Evolutionary conservation across 1,140 invertebrate species (phyloP).

Genomic region (Adelges cooleyi): DNA sequence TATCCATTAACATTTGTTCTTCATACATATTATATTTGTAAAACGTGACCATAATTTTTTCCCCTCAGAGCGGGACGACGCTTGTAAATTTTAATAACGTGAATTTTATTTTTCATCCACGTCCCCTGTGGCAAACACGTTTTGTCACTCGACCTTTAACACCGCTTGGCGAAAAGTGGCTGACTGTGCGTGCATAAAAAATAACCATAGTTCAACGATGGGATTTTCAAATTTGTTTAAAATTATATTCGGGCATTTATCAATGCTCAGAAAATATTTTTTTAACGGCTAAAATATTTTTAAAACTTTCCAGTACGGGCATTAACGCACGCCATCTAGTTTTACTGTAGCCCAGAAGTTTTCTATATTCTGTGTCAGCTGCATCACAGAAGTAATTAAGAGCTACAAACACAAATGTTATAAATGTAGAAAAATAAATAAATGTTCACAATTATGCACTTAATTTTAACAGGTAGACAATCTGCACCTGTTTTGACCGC

Average conservation of each 20-base stretch:
- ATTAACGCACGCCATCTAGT: neutral
- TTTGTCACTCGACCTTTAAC: neutral
- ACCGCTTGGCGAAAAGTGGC: neutral
- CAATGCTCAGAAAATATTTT: neutral
- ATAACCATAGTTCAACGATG: neutral
- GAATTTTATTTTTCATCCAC: no score
- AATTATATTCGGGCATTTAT: neutral
- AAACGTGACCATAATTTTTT: no score
- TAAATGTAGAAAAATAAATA: constrained; percentile 2
- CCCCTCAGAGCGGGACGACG: no score
- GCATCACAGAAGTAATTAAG: neutral
- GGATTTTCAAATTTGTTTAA: neutral
- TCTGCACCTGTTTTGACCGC: neutral
- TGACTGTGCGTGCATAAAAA: neutral
- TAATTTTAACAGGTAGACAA: neutral
- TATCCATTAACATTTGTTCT: no score
- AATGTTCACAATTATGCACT: neutral
- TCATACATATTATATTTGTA: no score
- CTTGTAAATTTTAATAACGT: no score
- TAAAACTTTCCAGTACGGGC: neutral
- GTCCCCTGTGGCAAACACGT: neutral
- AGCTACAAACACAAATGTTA: neutral
- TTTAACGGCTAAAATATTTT: neutral
- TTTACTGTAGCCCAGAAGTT: neutral
- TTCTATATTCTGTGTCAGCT: neutral